Evolutionary conservation across 2,113 vertebrate species (phyloP).

Genomic region (Poeciliopsis retropinna): DNA sequence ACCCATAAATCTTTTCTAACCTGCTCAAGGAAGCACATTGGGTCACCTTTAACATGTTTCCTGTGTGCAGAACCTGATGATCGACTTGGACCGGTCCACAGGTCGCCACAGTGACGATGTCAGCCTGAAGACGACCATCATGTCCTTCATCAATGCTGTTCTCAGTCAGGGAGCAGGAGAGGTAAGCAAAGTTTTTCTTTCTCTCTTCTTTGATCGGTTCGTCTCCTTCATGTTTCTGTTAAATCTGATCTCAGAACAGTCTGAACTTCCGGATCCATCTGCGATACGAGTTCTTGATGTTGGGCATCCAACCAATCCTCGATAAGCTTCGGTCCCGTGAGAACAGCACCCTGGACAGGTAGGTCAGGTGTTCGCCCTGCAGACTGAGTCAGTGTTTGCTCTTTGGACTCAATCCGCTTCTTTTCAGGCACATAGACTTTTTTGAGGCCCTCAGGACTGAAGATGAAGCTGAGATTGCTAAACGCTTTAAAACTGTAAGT

Average conservation of each 20-base stretch:
- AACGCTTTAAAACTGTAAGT: constrained; percentile 91
- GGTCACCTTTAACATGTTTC: background rate
- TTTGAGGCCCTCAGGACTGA: constrained; percentile 98
- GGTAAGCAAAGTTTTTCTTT: constrained; percentile 68
- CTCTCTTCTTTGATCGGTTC: background rate
- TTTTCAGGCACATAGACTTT: constrained; percentile 90
- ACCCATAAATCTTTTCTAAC: too few species aligned
- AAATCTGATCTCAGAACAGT: constrained; percentile 82
- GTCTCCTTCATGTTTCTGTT: too few species aligned
- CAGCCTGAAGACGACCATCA: constrained; percentile 96
- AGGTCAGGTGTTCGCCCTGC: constrained; percentile 28
- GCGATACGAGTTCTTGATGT: constrained; percentile 96
- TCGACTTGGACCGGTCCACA: constrained; percentile 91
- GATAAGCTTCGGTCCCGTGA: constrained; percentile 94
- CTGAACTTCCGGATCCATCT: constrained; percentile 96
- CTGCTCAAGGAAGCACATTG: too few species aligned
- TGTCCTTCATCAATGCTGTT: constrained; percentile 98
- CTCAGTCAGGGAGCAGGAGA: constrained; percentile 95
- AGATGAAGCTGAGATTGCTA: constrained; percentile 92
- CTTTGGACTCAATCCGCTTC: background rate
- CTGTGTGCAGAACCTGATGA: constrained; percentile 85
- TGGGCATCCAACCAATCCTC: constrained; percentile 96
- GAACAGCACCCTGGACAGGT: constrained; percentile 95
- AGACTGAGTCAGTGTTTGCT: background rate
- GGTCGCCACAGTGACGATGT: constrained; percentile 95